Conservation (phyloP, 1,140 invertebrate genomes). For the Macrobrachium nipponense region DNA sequence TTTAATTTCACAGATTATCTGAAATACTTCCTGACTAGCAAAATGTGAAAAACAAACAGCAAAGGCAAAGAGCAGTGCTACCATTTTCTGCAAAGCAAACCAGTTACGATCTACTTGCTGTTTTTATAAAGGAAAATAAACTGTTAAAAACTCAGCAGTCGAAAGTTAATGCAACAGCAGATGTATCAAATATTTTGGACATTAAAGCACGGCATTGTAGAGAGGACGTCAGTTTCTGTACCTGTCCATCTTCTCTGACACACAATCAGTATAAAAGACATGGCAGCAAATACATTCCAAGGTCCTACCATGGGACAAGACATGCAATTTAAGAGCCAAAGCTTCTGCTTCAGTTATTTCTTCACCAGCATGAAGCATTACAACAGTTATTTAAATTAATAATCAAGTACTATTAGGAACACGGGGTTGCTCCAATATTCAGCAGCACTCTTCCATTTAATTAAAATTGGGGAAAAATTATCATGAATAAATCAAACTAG, state of each 20-base stretch:
- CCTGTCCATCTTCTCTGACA: slow-evolving; percentile 17
- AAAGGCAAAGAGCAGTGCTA: no score
- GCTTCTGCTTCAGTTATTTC: neutral
- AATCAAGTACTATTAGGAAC: neutral
- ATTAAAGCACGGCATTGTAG: slow-evolving; percentile 1
- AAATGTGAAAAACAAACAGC: no score
- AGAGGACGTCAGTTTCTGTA: slow-evolving; percentile 2
- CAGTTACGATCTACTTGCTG: neutral
- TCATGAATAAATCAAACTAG: no score
- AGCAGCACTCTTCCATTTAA: neutral
- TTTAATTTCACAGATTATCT: no score
- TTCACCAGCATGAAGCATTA: no score
- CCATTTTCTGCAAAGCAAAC: no score
- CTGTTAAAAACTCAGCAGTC: no score
- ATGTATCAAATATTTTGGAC: slow-evolving; percentile 3
- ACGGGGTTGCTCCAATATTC: neutral
- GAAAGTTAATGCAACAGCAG: neutral
- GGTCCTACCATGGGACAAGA: neutral
- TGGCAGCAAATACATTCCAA: neutral
- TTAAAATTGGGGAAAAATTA: no score
- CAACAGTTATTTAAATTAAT: neutral
- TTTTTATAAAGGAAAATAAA: neutral
- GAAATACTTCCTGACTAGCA: no score
- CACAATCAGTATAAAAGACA: neutral
- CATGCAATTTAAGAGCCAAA: neutral